phyloP scores from a whole-genome alignment of 2,797 vertebrate species.

The Dipus sagitta region DNA sequence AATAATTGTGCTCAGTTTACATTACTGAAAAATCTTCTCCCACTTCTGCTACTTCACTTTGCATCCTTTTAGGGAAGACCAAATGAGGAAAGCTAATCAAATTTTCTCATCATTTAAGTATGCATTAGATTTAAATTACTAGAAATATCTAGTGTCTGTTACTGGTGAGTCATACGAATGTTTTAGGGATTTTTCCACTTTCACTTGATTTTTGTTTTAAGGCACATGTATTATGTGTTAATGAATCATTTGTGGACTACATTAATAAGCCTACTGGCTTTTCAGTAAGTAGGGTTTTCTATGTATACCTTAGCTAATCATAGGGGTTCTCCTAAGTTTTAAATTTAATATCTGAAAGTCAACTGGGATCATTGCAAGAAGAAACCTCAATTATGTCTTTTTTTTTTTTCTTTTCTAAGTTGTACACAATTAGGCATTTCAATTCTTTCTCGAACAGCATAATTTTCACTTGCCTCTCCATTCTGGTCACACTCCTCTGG shows the following conservation, averaged over 20 bases:
- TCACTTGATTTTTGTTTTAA: not conserved
- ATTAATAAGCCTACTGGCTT: not conserved
- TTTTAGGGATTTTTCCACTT: constrained; percentile 3
- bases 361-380: not conserved
- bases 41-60: not conserved
- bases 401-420: not conserved
- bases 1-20: not conserved
- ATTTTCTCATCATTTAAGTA: constrained; percentile 33
- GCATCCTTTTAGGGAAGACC: not conserved
- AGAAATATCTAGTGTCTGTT: constrained; percentile 3
- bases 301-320: not conserved
- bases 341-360: not conserved
- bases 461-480: not conserved
- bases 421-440: not conserved
- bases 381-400: not conserved
- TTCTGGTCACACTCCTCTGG: not conserved
- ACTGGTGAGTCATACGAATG: not conserved
- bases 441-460: not conserved
- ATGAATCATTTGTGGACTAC: not conserved
- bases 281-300: not conserved
- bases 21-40: not conserved
- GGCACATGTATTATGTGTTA: not conserved
- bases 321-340: not conserved
- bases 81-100: not conserved
- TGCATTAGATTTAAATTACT: not conserved